A percentile compares a stretch with the other conserved stretches of the same genome.
Evolutionary conservation across 2,888 invertebrate species (phyloP).

Genomic region (Caenorhabditis parvicauda): DNA sequence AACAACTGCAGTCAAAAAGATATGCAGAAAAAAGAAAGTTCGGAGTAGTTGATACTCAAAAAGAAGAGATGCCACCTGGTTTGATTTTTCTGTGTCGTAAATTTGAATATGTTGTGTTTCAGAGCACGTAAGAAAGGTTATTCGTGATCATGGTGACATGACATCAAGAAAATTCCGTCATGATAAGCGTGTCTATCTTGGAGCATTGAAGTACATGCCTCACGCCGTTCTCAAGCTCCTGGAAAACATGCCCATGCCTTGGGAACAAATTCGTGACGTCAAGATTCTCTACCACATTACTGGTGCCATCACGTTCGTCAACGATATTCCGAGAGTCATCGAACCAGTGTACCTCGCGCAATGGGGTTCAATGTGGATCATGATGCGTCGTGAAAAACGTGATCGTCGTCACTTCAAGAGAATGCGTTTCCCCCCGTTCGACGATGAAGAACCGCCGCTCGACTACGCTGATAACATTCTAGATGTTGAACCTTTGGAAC

Average conservation of each 20-base stretch:
- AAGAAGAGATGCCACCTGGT: conserved; percentile 95
- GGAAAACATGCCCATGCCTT: conserved; percentile 99
- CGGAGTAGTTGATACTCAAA: conserved; percentile 97
- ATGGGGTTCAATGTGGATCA: conserved; percentile 99
- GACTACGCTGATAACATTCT: conserved; percentile 99
- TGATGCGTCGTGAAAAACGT: conserved; percentile 96
- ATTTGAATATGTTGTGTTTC: conserved; percentile 8
- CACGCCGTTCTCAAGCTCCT: conserved; percentile 97
- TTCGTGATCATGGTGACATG: conserved; percentile 99
- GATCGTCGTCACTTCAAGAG: conserved; percentile 97
- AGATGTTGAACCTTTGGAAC: conserved; percentile 96
- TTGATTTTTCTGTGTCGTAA: neutral
- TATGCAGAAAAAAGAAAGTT: conserved; percentile 97
- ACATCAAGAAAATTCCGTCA: conserved; percentile 96
- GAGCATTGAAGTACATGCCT: conserved; percentile 98
- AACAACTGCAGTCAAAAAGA: conserved; percentile 94
- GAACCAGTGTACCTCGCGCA: conserved; percentile 99
- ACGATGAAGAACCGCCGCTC: conserved; percentile 97
- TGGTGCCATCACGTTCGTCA: conserved; percentile 98
- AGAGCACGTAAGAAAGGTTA: conserved; percentile 97
- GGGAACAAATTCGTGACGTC: conserved; percentile 99
- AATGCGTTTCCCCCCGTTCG: conserved; percentile 99
- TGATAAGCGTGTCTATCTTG: conserved; percentile 95
- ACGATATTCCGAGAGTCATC: conserved; percentile 99
- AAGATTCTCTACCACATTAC: conserved; percentile 95